A percentile compares a stretch with the other conserved stretches of the same genome.
Evolutionary conservation across 2,113 vertebrate genomes (phyloP).

Genomic region (Corvus hawaiiensis): DNA sequence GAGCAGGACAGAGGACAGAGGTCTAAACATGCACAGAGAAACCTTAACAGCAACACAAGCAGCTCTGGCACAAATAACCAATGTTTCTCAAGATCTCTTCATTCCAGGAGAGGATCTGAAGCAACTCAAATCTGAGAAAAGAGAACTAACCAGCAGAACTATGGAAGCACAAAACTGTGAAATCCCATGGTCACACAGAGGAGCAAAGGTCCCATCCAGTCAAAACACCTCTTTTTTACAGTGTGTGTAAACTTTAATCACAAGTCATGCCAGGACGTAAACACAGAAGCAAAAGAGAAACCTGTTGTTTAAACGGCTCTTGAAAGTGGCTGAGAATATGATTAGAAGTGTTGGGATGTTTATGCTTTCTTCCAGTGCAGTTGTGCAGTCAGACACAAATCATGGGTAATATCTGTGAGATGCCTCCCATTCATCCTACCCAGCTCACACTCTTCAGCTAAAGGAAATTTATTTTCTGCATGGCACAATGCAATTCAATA

Average conservation of each 20-base stretch:
- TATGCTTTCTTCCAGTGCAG: background rate
- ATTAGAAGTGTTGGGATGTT: background rate
- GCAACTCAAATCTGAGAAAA: background rate
- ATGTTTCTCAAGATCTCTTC: background rate
- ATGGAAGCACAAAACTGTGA: background rate
- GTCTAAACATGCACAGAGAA: background rate
- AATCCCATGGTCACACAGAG: background rate
- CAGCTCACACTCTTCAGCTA: background rate
- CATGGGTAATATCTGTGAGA: accelerated
- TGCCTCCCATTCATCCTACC: background rate
- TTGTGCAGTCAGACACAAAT: background rate
- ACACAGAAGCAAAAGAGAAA: background rate
- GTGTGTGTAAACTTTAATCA: background rate
- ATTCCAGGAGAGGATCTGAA: background rate
- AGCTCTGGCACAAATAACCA: background rate
- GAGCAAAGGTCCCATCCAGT: background rate
- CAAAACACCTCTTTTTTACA: background rate
- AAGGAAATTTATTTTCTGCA: background rate
- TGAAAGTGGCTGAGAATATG: background rate
- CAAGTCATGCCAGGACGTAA: background rate
- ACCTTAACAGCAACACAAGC: background rate
- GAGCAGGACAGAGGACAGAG: accelerated
- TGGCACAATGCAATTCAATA: background rate
- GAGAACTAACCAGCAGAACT: background rate
- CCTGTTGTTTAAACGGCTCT: background rate